These are phyloP conservation scores for western clawed frog (Xenopus tropicalis) DNA, from an alignment of 2,113 vertebrate genomes.

Conservation along the genomic window DNA sequence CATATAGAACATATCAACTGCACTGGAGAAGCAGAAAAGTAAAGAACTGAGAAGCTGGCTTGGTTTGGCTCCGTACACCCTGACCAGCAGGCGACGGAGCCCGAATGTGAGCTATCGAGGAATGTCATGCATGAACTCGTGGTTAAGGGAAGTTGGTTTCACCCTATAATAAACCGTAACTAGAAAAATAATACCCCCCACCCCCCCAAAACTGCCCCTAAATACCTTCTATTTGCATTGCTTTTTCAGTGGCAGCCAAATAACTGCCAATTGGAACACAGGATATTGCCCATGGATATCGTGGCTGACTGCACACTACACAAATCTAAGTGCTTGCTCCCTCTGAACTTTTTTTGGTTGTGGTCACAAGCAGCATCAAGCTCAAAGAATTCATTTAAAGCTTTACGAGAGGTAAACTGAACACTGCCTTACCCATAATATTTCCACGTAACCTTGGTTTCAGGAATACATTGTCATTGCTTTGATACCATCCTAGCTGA, in stretches of 20 bases:
- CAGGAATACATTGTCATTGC: too few species aligned
- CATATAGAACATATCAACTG: slow-evolving; percentile 21
- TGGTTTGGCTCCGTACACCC: slow-evolving; percentile 47
- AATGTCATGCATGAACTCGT: slow-evolving; percentile 52
- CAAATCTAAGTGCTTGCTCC: slow-evolving; percentile 26
- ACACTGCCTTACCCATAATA: too few species aligned
- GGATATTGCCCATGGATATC: slow-evolving; percentile 6
- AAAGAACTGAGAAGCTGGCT: background rate
- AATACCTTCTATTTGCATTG: slow-evolving; percentile 20
- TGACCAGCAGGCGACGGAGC: slow-evolving; percentile 62
- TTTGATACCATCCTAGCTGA: too few species aligned
- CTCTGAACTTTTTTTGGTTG: background rate
- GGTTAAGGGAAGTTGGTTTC: background rate
- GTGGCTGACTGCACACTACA: slow-evolving; percentile 5
- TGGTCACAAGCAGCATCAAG: slow-evolving; percentile 31
- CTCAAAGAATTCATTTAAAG: slow-evolving; percentile 15
- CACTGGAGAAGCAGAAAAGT: slow-evolving; percentile 40
- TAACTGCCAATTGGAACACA: slow-evolving; percentile 12
- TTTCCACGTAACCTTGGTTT: too few species aligned
- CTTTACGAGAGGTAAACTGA: slow-evolving; percentile 10
- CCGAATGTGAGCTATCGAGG: slow-evolving; percentile 55
- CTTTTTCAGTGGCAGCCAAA: slow-evolving; percentile 18
- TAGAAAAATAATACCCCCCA: background rate
- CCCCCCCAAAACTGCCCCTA: background rate
- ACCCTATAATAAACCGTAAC: slow-evolving; percentile 8